Conservation (phyloP, 2,888 invertebrate species). For the Dicranocentrus wangi region DNA sequence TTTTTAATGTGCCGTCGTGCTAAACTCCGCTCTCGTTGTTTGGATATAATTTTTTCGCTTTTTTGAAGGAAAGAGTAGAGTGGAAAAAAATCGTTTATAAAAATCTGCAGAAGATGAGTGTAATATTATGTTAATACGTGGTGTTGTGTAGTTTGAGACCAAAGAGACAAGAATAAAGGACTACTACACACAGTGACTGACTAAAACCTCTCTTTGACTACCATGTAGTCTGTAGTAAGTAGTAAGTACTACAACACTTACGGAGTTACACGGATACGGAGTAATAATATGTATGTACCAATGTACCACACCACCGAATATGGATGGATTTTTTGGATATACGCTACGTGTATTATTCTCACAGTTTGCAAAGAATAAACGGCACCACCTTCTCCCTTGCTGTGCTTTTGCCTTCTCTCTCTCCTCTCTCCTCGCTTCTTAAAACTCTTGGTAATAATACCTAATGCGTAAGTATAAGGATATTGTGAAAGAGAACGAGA, state of each 20-base stretch:
- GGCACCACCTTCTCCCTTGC: conserved; percentile 51
- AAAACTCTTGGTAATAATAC: too few species aligned
- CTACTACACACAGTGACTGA: conserved; percentile 25
- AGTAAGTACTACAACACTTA: too few species aligned
- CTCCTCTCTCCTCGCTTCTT: not conserved
- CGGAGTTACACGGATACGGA: too few species aligned
- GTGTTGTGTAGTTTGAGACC: conserved; percentile 14
- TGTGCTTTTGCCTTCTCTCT: conserved; percentile 19
- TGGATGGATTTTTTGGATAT: too few species aligned
- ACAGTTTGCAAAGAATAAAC: conserved; percentile 15
- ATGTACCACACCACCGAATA: too few species aligned
- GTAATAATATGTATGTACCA: too few species aligned
- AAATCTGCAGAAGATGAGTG: conserved; percentile 10
- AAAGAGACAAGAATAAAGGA: conserved; percentile 26
- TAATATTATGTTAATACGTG: not conserved
- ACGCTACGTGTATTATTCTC: too few species aligned
- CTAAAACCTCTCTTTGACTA: conserved; percentile 17
- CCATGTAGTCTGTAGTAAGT: not conserved
- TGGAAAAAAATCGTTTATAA: not conserved
- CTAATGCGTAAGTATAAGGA: not conserved
- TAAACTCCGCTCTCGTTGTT: too few species aligned
- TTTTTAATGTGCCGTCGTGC: not conserved
- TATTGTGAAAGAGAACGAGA: too few species aligned
- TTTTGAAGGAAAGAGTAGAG: not conserved
- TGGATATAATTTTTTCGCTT: not conserved